Base-by-base conservation (phyloP, 2,888 invertebrate genomes). In the Hoplodrina blanda region DNA sequence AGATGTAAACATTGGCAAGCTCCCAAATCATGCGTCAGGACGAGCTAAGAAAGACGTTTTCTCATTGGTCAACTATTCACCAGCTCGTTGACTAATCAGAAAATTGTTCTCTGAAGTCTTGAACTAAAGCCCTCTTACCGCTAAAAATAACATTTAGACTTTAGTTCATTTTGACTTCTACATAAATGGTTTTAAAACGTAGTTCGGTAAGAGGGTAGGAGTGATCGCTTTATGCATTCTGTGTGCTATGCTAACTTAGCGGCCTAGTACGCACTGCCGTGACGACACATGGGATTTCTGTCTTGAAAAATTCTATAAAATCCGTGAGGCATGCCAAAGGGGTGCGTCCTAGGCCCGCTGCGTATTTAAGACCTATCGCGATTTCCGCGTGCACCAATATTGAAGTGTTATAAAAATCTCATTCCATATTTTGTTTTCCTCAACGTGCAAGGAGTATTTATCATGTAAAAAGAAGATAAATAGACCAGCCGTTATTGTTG, bases 231-330 rank as follows among this genome's bases (percentile, higher is more conserved):
- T 77, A 82, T 62, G 80, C 83, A 71, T 77, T 85, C 73, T 88
- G 85, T 91, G 88, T 89, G 91, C 90, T 89, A 82, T 89, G 91
- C 90, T 89, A 82, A 62, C 68, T 76, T 86, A 25, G 41, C 41
- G 33, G 41, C 20, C 25, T 62, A 60, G 59, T 50, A 25, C 19
- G 25, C 62, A 44, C 33, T 53, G 17, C 10, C n/a, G 11, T 44
- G 57, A 46, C 37, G 1, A 49, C 4, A 41, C 7, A 53, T 1
- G 10, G 17, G 19, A 5, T 44, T 19, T 30, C 1, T 30, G 2
- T 20, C 13, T 25, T 4, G n/a, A 1, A 41, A 65, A 41, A 56
- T 13, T 15, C 11, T 37, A 19, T 5, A 1, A 52, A 49, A 25
- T 25, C n/a, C 19, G 17, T 10, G 4, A 15, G 33, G 41, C 4